Conservation (phyloP, 2,888 invertebrate genomes). For the Scaptomyza cyrtandrae region DNA sequence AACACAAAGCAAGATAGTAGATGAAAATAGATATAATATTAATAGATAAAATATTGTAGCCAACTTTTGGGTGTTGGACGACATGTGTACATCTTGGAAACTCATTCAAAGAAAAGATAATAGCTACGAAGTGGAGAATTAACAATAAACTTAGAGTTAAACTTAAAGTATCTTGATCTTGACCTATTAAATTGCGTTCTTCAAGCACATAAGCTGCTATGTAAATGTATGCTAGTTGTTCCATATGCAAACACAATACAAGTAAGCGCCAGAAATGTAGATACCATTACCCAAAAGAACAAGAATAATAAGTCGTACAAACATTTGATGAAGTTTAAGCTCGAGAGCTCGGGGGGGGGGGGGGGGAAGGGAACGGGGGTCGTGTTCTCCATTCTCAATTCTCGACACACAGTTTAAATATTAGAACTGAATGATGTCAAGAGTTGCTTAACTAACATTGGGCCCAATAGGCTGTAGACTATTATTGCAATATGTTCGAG, state of each 20-base stretch:
- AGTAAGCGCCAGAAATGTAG: neutral
- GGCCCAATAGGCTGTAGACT: constrained; percentile 18
- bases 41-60: neutral
- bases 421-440: constrained; percentile 54
- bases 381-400: neutral
- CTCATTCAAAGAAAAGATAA: neutral
- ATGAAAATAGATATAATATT: too few relatives aligned
- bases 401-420: constrained; percentile 29
- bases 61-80: neutral
- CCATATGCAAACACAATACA: constrained; percentile 7
- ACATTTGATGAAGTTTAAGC: neutral
- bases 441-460: constrained; percentile 51
- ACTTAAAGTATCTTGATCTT: constrained; percentile 16
- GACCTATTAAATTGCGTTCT: constrained; percentile 2
- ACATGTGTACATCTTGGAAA: neutral
- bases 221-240: constrained; percentile 27
- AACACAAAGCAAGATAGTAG: neutral
- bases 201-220: constrained; percentile 17
- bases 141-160: neutral
- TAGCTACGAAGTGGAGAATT: too few relatives aligned
- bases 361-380: neutral
- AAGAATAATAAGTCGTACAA: constrained; percentile 13
- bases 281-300: constrained; percentile 12
- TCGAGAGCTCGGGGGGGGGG: neutral
- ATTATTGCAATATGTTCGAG: constrained; percentile 24